Conservation (phyloP, 2,888 invertebrate genomes). For the Dioctria linearis region DNA sequence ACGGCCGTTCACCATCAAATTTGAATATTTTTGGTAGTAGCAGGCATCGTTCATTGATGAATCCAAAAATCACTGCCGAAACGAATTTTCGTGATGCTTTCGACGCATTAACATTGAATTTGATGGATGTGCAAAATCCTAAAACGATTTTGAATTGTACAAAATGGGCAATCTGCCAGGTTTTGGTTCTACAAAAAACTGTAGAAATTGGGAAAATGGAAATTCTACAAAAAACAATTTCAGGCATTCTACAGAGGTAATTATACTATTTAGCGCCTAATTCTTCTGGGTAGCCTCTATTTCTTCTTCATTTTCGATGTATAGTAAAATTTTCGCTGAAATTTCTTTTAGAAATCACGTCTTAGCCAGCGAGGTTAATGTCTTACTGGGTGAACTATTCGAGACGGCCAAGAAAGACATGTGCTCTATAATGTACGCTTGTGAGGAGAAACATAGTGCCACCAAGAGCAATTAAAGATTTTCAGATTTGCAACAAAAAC, state of each 20-base stretch:
- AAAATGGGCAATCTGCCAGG: conserved; percentile 18
- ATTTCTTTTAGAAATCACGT: conserved; percentile 19
- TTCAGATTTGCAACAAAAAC: background rate
- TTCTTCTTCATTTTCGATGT: background rate
- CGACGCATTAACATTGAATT: background rate
- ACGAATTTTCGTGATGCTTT: conserved; percentile 8
- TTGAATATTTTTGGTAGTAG: background rate
- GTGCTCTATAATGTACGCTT: conserved; percentile 40
- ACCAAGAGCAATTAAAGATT: background rate
- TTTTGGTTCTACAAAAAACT: conserved; percentile 1
- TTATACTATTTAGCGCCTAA: background rate
- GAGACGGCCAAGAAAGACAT: conserved; percentile 25
- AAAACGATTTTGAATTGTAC: background rate
- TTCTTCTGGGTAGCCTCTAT: too few relatives aligned
- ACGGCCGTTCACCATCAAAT: background rate
- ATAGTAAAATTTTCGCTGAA: background rate
- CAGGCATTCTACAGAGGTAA: background rate
- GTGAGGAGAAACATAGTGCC: conserved; percentile 9
- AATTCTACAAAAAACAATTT: conserved; percentile 25
- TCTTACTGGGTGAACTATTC: conserved; percentile 37
- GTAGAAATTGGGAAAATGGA: background rate
- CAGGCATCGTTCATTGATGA: background rate
- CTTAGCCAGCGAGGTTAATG: background rate
- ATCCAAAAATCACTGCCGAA: background rate
- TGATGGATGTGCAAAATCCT: background rate